Base-by-base conservation (phyloP, 2,888 invertebrate genomes). In the Bhutanitis thaidina region DNA sequence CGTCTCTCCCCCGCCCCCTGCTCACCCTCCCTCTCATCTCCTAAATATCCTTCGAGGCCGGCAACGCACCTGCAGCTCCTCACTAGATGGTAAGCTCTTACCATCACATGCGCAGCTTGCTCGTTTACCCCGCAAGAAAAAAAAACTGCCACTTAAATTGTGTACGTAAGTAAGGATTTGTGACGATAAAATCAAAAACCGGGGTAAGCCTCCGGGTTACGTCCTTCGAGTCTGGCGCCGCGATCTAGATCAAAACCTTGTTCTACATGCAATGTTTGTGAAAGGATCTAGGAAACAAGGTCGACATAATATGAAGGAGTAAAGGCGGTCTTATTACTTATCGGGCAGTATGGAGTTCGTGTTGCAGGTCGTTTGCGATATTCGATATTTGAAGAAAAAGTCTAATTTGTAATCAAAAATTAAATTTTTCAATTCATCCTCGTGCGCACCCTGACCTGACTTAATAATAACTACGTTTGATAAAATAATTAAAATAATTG, bases 211-310 rank as follows among this genome's bases (percentile, higher is more conserved):
- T 44, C 43, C 49, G 43, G 8, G 20, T 34, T 10, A 34, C 12
- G 43, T 44, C 49, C 49, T 50, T 50, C n/a, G 38, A 5, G 20
- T 37, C 35, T 35, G 35, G 14, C 20, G 32, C 27, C 25, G 8
- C 15, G 12, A 44, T 50, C 38, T 50, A 44, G 43, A 34, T 43
- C 43, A 27, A 34, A 27, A 32, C 49, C 49, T 41, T 20, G 49
- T 41, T 43, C 49, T 12, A 36, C 16, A 29, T 49, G 29, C 27
- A 25, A 15, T 39, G 20, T 25, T 43, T 44, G 34, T n/a, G 25
- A 25, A 38, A 44, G 38, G 37, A 34, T 5, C 30, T 10, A 37
- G 32, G 32, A 44, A 50, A 44, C 43, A 3, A 39, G 49, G 43
- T 39, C 44, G 30, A 16, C 1, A 30, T n/a, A n/a, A n/a, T 49